phyloP scores from a whole-genome alignment of 2,888 invertebrate genomes.

The Micoletzkya japonica region DNA sequence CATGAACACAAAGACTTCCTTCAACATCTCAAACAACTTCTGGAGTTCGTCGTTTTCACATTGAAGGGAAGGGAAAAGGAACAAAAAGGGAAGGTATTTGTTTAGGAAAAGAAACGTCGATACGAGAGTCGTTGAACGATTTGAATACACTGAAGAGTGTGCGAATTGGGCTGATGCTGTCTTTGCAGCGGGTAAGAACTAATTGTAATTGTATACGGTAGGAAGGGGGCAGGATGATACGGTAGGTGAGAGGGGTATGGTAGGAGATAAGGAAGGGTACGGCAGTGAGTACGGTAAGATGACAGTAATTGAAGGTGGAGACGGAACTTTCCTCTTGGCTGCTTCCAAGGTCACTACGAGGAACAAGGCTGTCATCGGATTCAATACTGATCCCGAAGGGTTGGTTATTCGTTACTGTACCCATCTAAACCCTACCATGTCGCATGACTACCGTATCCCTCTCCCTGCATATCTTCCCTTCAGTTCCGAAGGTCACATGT shows the following conservation, averaged over 20 bases:
- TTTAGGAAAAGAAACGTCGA: conserved; percentile 67
- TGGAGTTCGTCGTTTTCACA: conserved; percentile 59
- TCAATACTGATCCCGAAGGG: conserved; percentile 88
- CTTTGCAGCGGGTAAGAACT: conserved; percentile 64
- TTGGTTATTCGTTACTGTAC: conserved; percentile 36
- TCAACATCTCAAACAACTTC: conserved; percentile 61
- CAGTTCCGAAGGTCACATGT: conserved; percentile 85
- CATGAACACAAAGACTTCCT: conserved; percentile 75
- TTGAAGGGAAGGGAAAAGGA: conserved; percentile 37
- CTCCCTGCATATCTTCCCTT: conserved; percentile 1
- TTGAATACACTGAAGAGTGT: conserved; percentile 72
- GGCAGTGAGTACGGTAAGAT: background rate
- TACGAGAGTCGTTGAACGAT: conserved; percentile 70
- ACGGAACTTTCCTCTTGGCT: conserved; percentile 92
- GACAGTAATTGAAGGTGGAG: conserved; percentile 75
- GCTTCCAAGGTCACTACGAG: conserved; percentile 79
- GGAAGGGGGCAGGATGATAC: background rate
- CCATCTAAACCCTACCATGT: background rate
- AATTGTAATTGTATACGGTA: no score
- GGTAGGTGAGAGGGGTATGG: background rate
- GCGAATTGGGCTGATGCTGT: conserved; percentile 85
- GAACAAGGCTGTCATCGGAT: conserved; percentile 89
- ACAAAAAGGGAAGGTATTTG: background rate
- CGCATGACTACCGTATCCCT: background rate
- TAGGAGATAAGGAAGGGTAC: background rate